Evolutionary conservation across 2,113 vertebrate species (phyloP), one percentile per base, ranked within the genome.

Genomic region (Zosterops pallidus): DNA sequence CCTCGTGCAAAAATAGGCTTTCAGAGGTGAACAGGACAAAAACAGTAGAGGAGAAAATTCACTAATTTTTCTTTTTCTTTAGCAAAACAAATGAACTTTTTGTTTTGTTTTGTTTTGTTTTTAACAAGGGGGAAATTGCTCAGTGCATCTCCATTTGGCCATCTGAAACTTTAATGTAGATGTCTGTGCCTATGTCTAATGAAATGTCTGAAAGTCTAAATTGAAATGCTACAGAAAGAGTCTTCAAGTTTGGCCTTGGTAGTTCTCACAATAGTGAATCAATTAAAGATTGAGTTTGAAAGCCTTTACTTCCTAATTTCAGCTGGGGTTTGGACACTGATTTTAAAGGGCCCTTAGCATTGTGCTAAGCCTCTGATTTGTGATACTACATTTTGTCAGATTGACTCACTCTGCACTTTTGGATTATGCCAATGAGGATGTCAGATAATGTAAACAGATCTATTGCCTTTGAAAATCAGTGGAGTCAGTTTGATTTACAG

Each of bases 381-480:
- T 49, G 67, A 12, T 26, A 28, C 14, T 39, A 31, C 3, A 24
- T 33, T 35, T 57, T 62, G 83, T 74, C 49, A 44, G n/a, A 37
- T 74, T 89, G 81, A 83, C 24, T 31, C 41, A 14, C 9, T 35
- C 39, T 50, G 14, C 20, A 39, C 18, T 57, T 95, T 84, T 69
- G 56, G 71, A 57, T 83, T 79, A 72, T 16, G 29, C 21, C 53
- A 65, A 46, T 44, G 63, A 82, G 35, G 31, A 57, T 92, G 22
- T 37, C 53, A 49, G 49, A 52, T 57, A 67, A 37, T 9, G 20
- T 50, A 81, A 85, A 78, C 41, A 68, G 56, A 81, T 68, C 37
- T 84, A 78, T 75, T 3, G 2, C 31, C 44, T 86, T 60, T 82
- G 81, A 89, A 91, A 94, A 86, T 82, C 69, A 55, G 46, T 17